These are phyloP conservation scores for Apodemia duryi DNA, from an alignment of 2,888 invertebrate genomes.

Conservation along the genomic window DNA sequence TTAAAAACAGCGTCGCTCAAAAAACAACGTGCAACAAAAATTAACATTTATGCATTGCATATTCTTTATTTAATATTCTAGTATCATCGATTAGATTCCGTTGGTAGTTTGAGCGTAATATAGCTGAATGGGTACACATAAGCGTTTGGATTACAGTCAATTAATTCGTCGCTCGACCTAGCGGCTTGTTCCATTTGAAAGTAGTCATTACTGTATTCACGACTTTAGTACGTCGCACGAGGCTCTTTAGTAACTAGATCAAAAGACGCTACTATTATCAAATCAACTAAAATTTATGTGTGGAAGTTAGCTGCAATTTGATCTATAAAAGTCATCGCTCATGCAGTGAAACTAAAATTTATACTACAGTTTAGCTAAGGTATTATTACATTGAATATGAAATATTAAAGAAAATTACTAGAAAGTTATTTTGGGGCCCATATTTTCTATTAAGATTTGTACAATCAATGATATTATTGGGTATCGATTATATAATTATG, in stretches of 20 bases:
- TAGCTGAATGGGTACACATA: slow-evolving; percentile 78
- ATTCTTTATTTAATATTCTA: slow-evolving; percentile 72
- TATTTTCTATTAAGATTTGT: neutral
- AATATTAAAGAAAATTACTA: slow-evolving; percentile 8
- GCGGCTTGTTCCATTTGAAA: slow-evolving; percentile 62
- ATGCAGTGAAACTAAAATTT: slow-evolving; percentile 54
- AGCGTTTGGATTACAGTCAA: slow-evolving; percentile 75
- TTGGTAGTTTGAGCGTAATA: slow-evolving; percentile 79
- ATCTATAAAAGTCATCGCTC: slow-evolving; percentile 68
- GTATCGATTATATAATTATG: slow-evolving; percentile 28
- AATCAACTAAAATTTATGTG: slow-evolving; percentile 53
- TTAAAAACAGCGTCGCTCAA: slow-evolving; percentile 88
- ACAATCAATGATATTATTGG: neutral
- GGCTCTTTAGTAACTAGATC: slow-evolving; percentile 50
- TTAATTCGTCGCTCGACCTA: slow-evolving; percentile 66
- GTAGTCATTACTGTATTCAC: slow-evolving; percentile 47
- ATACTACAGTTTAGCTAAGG: slow-evolving; percentile 32
- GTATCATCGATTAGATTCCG: slow-evolving; percentile 69
- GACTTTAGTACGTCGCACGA: slow-evolving; percentile 40
- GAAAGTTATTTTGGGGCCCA: slow-evolving; percentile 2
- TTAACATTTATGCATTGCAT: slow-evolving; percentile 82
- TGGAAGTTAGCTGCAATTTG: slow-evolving; percentile 76
- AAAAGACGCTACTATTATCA: slow-evolving; percentile 56
- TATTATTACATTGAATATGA: slow-evolving; percentile 8
- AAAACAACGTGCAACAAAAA: slow-evolving; percentile 88